Evolutionary conservation across 2,888 invertebrate genomes (phyloP), one percentile per base, ranked within the genome.

Genomic region (Troglohyphantes excavatus): DNA sequence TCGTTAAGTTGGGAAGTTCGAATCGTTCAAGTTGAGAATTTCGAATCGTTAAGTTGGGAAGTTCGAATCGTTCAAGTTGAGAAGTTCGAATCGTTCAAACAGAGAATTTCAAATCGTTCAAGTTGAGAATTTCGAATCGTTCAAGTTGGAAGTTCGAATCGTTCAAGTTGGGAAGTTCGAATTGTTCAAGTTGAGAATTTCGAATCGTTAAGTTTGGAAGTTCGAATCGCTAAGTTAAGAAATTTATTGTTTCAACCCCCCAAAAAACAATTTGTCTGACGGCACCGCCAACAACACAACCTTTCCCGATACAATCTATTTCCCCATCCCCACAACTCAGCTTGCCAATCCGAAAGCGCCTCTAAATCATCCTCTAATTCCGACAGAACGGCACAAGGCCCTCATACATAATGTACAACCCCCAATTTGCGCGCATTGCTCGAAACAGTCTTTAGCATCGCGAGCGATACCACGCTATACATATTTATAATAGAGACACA

Each of bases 351-450:
- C 26, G 26, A 43, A 39, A 70, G 70, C 70, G 39, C 72, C 72
- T 39, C 46, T 72, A 43, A 72, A 72, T 72, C 72, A 72, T 72
- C 43, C 21, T 2, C 17, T 21, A 72, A 72, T 46, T 26, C 27
- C 46, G 46, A 72, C 72, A 72, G 46, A 26, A 23, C 29, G 23
- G 68, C 23, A 17, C 59, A 29, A 46, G 53, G 53, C 65, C 21
- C 68, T 53, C 68, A 81, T 81, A 68, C 46, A 81, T 81, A 81
- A 81, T 68, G 67, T 27, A 29, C 79, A 26, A 65, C 43, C 65
- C 21, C 5, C 23, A 65, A 79, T 79, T 79, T 79, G 53, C 27
- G 7, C 75, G 61, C 29, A 53, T 61, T 59, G 19, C 59, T 29
- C 75, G 26, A 59, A 75, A 59, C 53, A 29, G 29, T 75, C 59